phyloP scores from a whole-genome alignment of 2,113 vertebrate species.

The Ageneiosus marmoratus region DNA sequence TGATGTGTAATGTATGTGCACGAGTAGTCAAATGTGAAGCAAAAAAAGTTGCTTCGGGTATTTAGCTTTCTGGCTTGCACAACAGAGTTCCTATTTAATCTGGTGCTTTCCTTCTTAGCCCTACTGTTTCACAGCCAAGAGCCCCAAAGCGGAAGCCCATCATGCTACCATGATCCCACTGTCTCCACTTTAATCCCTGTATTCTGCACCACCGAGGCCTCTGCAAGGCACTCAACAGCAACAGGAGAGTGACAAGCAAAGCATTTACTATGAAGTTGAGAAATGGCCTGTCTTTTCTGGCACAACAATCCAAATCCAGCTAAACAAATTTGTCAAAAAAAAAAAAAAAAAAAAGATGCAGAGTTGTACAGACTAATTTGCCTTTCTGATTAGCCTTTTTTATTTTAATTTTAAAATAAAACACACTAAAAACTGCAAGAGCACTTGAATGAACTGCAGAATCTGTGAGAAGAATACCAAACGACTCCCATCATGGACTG shows the following conservation, averaged over 20 bases:
- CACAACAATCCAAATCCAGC: not conserved
- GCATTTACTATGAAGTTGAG: constrained; percentile 4
- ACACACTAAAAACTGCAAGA: not conserved
- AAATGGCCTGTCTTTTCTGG: constrained; percentile 25
- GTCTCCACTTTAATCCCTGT: constrained; percentile 61
- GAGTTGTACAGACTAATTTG: not conserved
- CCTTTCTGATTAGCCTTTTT: not conserved
- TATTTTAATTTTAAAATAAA: not conserved
- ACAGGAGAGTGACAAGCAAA: constrained; percentile 18
- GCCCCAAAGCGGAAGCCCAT: constrained; percentile 47
- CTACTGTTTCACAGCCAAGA: constrained; percentile 38
- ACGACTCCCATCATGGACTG: constrained; percentile 12
- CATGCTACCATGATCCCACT: constrained; percentile 53
- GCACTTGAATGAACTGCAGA: not conserved
- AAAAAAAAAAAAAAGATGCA: not conserved
- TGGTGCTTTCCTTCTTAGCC: constrained; percentile 11
- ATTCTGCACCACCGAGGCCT: constrained; percentile 56
- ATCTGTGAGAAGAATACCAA: constrained; percentile 14
- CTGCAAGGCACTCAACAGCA: constrained; percentile 47
- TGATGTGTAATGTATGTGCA: not conserved
- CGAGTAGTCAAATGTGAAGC: not conserved
- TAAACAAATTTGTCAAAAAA: not conserved
- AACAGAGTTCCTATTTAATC: constrained; percentile 60
- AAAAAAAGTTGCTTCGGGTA: constrained; percentile 22
- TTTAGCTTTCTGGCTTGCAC: constrained; percentile 48